A percentile compares a stretch with the other conserved stretches of the same genome.
Conservation (phyloP, 2,113 vertebrate species). For the Onychostruthus taczanowskii region DNA sequence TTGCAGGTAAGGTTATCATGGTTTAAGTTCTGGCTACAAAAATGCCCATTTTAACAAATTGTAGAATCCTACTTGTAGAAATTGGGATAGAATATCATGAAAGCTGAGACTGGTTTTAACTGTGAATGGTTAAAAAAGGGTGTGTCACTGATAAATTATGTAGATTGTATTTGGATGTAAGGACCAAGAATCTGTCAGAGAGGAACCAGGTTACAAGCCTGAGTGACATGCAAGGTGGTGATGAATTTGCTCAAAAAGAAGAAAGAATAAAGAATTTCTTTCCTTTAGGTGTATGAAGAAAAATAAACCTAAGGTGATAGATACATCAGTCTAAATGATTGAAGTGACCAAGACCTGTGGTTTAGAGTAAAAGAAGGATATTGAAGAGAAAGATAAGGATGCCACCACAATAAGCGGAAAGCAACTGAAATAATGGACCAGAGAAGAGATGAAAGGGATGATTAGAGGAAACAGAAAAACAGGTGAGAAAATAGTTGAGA, state of each 20-base stretch:
- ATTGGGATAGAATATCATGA: not conserved
- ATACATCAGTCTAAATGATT: not conserved
- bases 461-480: not conserved
- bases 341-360: not conserved
- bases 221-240: not conserved
- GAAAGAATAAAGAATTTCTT: not conserved
- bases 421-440: not conserved
- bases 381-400: not conserved
- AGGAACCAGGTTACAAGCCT: not conserved
- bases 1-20: not conserved
- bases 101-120: not conserved
- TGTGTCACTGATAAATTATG: not conserved
- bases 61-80: not conserved
- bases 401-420: not conserved
- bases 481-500: not conserved
- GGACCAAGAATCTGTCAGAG: not conserved
- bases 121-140: not conserved
- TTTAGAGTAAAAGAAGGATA: not conserved
- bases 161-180: not conserved
- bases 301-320: not conserved
- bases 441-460: not conserved
- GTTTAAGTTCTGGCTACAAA: not conserved
- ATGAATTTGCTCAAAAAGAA: not conserved
- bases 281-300: not conserved
- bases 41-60: not conserved